Evolutionary conservation across 1,140 invertebrate species (phyloP).

Genomic region (Elymnias hypermnestra): DNA sequence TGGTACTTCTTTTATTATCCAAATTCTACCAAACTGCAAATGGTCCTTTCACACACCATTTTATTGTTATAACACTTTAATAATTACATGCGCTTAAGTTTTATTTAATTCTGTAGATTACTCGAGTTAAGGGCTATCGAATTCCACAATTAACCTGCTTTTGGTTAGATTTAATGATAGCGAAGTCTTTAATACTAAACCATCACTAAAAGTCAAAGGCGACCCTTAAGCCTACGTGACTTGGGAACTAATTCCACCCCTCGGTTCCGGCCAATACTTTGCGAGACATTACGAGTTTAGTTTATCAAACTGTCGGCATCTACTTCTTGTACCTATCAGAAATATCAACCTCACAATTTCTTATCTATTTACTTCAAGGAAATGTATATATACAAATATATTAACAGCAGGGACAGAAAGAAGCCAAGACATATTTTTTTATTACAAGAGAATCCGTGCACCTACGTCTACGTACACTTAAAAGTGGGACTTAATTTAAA

Average conservation of each 20-base stretch:
- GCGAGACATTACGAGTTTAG: constrained; percentile 44
- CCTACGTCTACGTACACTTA: too few species aligned
- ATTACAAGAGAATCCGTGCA: too few species aligned
- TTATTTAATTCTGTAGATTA: too few species aligned
- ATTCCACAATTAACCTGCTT: not conserved
- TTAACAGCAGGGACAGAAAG: too few species aligned
- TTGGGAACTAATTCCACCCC: constrained; percentile 30
- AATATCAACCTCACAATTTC: constrained; percentile 40
- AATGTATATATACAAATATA: not conserved
- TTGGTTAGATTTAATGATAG: constrained; percentile 21
- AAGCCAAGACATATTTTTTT: too few species aligned
- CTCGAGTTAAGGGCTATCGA: too few species aligned
- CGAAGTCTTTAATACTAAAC: constrained; percentile 51
- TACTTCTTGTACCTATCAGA: constrained; percentile 35
- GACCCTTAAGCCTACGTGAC: constrained; percentile 42
- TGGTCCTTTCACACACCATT: too few species aligned
- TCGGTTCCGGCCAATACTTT: constrained; percentile 29
- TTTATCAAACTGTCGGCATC: constrained; percentile 49
- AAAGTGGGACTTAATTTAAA: too few species aligned
- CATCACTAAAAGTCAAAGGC: constrained; percentile 49
- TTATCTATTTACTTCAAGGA: constrained; percentile 7
- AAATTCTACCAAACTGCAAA: too few species aligned
- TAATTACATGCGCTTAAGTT: too few species aligned
- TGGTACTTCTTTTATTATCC: too few species aligned
- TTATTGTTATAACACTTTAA: too few species aligned